phyloP scores from a whole-genome alignment of 2,113 vertebrate genomes.

The Ammodytes marinus region DNA sequence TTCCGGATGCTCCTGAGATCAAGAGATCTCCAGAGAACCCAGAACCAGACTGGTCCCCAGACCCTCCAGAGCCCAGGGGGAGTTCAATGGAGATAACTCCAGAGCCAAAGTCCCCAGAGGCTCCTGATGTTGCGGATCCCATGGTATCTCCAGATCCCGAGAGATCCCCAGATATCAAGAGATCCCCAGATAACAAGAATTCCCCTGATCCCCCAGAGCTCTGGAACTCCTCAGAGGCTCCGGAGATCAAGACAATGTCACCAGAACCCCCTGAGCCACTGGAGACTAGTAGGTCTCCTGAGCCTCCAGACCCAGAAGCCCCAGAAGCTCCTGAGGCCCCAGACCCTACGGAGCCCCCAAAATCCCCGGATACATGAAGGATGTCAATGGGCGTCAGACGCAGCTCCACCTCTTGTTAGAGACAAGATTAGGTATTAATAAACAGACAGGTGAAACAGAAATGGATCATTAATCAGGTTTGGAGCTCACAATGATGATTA shows the following conservation, averaged over 20 bases:
- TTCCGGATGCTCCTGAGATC: slow-evolving; percentile 71
- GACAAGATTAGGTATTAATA: slow-evolving; percentile 86
- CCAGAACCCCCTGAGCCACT: slow-evolving; percentile 68
- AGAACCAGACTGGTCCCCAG: slow-evolving; percentile 74
- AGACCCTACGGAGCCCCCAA: slow-evolving; percentile 72
- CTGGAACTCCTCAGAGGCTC: slow-evolving; percentile 66
- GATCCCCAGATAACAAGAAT: slow-evolving; percentile 50
- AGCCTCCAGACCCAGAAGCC: slow-evolving; percentile 69
- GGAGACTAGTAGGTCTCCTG: slow-evolving; percentile 54
- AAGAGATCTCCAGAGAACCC: slow-evolving; percentile 67
- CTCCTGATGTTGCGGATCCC: slow-evolving; percentile 56
- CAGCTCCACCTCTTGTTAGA: slow-evolving; percentile 89
- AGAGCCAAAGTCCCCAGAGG: slow-evolving; percentile 53
- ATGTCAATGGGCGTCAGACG: slow-evolving; percentile 82
- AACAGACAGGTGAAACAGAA: slow-evolving; percentile 73
- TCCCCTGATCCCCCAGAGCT: slow-evolving; percentile 67
- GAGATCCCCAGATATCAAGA: slow-evolving; percentile 53
- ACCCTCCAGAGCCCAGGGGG: slow-evolving; percentile 66
- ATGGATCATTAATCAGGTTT: slow-evolving; percentile 59
- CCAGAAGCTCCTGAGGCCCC: slow-evolving; percentile 64
- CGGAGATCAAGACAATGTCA: slow-evolving; percentile 66
- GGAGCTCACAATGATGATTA: slow-evolving; percentile 56
- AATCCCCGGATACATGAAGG: slow-evolving; percentile 83
- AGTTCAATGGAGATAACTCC: slow-evolving; percentile 54
- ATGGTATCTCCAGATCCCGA: slow-evolving; percentile 60